phyloP scores from a whole-genome alignment of 2,888 invertebrate species.

The Papilio demoleus region DNA sequence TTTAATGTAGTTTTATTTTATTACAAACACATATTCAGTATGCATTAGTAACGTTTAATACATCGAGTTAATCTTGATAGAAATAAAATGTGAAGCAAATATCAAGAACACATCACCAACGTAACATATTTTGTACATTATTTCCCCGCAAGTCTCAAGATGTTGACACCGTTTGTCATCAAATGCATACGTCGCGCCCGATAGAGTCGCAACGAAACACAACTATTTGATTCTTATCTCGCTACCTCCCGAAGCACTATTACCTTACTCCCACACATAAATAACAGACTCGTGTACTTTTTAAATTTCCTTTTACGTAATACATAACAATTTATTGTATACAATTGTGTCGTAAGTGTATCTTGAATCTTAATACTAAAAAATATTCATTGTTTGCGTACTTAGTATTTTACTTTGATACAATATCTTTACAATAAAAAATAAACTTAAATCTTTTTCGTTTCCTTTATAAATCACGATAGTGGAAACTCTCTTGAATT shows the following conservation, averaged over 20 bases:
- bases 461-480: not conserved
- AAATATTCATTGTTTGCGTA: not conserved
- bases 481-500: constrained; percentile 46
- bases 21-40: too few relatives aligned
- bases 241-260: constrained; percentile 51
- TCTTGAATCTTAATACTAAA: not conserved
- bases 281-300: constrained; percentile 23
- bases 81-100: too few relatives aligned
- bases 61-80: too few relatives aligned
- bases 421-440: too few relatives aligned
- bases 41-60: too few relatives aligned
- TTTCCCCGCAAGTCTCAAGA: constrained; percentile 73
- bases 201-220: constrained; percentile 78
- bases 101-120: constrained; percentile 31
- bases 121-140: constrained; percentile 47
- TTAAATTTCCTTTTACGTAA: constrained; percentile 29
- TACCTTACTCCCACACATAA: constrained; percentile 45
- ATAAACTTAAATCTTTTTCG: not conserved
- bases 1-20: too few relatives aligned
- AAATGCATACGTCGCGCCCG: constrained; percentile 74
- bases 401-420: too few relatives aligned
- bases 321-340: constrained; percentile 8
- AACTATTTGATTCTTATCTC: constrained; percentile 83
- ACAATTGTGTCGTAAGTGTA: not conserved
- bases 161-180: constrained; percentile 67